These are phyloP conservation scores for Podocnemis expansa DNA, from an alignment of 2,113 vertebrate genomes.

Conservation along the genomic window DNA sequence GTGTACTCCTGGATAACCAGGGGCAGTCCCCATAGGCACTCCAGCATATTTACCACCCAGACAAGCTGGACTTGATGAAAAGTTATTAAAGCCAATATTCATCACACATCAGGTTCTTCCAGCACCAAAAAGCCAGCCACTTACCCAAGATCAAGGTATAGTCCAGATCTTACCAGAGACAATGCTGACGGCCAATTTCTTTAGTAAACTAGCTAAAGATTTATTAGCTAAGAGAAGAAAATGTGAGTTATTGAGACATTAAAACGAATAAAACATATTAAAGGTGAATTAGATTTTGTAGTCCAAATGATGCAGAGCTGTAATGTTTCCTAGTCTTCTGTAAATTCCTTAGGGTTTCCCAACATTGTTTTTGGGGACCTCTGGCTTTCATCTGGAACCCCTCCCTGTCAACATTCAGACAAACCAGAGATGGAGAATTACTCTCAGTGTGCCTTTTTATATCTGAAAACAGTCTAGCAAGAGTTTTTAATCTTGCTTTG, in stretches of 20 bases:
- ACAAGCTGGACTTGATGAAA: background rate
- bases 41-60: too few relatives aligned
- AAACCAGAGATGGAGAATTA: background rate
- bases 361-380: background rate
- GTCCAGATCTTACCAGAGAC: background rate
- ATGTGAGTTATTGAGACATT: background rate
- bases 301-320: background rate
- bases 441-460: background rate
- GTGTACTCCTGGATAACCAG: background rate
- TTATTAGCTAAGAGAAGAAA: background rate
- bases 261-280: background rate
- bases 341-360: background rate
- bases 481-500: background rate
- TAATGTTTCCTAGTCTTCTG: background rate
- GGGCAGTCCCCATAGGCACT: background rate
- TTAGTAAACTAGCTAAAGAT: background rate
- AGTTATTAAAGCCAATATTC: background rate
- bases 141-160: background rate
- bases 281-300: background rate
- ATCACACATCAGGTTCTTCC: background rate
- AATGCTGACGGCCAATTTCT: background rate
- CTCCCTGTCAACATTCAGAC: background rate
- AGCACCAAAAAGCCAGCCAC: background rate
- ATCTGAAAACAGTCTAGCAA: background rate
- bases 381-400: background rate